Percentiles rank a stretch among this genome's conserved stretches.
Conservation (phyloP, 2,797 vertebrate genomes). For the Esox lucius region DNA sequence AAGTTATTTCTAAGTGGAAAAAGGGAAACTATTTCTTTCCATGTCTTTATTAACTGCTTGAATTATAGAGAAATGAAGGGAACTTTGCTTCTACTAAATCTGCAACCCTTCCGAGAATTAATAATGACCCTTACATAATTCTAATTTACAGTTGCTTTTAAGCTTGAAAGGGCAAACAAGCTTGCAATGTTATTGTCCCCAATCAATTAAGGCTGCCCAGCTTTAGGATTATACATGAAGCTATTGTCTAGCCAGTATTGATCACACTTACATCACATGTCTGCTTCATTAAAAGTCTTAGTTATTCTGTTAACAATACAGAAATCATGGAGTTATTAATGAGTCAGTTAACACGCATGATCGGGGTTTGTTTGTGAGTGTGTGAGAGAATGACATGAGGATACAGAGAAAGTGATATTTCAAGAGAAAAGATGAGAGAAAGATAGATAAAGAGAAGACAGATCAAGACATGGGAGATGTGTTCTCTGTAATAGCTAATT, state of each 20-base stretch:
- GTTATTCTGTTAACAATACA: slow-evolving; percentile 50
- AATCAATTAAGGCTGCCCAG: slow-evolving; percentile 49
- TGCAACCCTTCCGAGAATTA: background rate
- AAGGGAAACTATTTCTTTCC: slow-evolving; percentile 19
- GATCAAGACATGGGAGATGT: too few species aligned
- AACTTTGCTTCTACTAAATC: background rate
- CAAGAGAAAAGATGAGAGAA: too few species aligned
- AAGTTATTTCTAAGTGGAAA: slow-evolving; percentile 37
- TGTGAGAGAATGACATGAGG: background rate
- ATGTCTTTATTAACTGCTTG: background rate
- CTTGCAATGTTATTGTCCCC: slow-evolving; percentile 48
- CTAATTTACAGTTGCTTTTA: slow-evolving; percentile 32
- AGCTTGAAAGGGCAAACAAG: slow-evolving; percentile 32
- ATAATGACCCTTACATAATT: slow-evolving; percentile 1
- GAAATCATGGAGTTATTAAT: slow-evolving; percentile 47
- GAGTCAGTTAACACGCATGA: slow-evolving; percentile 55
- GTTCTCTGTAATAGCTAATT: too few species aligned
- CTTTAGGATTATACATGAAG: slow-evolving; percentile 49
- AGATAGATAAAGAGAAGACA: too few species aligned
- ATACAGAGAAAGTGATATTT: too few species aligned
- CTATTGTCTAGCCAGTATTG: slow-evolving; percentile 61
- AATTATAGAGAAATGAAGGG: background rate
- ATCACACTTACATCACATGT: slow-evolving; percentile 59
- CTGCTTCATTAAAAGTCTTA: slow-evolving; percentile 44
- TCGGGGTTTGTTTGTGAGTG: slow-evolving; percentile 1